These are phyloP conservation scores for Dromaius novaehollandiae DNA, from an alignment of 2,113 vertebrate genomes.

Conservation along the genomic window DNA sequence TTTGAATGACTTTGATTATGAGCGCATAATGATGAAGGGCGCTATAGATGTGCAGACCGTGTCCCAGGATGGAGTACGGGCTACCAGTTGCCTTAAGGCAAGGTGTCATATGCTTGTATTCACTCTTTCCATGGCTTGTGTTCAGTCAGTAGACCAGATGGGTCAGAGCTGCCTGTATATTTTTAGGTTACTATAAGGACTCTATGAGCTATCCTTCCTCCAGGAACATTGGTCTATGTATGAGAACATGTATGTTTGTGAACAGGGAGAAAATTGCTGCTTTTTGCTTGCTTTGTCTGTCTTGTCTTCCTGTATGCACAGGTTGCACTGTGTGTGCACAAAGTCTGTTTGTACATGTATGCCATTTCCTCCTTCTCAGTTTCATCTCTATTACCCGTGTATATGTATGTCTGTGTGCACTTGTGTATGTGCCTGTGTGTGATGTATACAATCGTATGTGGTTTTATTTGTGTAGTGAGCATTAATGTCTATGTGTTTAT, in stretches of 20 bases:
- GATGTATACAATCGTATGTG: neutral
- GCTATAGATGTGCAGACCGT: neutral
- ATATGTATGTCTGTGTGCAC: neutral
- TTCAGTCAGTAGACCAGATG: constrained; percentile 29
- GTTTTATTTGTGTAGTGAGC: neutral
- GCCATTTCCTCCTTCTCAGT: neutral
- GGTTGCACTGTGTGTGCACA: rapidly evolving
- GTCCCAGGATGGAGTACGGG: neutral
- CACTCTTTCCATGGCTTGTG: neutral
- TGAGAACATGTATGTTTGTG: neutral
- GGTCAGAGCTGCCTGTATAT: constrained; percentile 18
- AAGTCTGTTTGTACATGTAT: rapidly evolving
- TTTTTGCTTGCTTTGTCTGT: neutral
- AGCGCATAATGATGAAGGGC: neutral
- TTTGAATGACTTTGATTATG: neutral
- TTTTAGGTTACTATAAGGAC: constrained; percentile 16
- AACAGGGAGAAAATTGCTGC: neutral
- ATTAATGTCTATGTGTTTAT: neutral
- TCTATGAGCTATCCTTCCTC: neutral
- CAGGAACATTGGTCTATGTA: neutral
- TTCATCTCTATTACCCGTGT: neutral
- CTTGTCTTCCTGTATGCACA: neutral
- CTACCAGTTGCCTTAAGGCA: constrained; percentile 34
- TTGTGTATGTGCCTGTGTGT: neutral
- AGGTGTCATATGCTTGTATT: constrained; percentile 33